Evolutionary conservation across 2,888 invertebrate species (phyloP), one percentile per base, ranked within the genome.

Genomic region (Biston stratarius): DNA sequence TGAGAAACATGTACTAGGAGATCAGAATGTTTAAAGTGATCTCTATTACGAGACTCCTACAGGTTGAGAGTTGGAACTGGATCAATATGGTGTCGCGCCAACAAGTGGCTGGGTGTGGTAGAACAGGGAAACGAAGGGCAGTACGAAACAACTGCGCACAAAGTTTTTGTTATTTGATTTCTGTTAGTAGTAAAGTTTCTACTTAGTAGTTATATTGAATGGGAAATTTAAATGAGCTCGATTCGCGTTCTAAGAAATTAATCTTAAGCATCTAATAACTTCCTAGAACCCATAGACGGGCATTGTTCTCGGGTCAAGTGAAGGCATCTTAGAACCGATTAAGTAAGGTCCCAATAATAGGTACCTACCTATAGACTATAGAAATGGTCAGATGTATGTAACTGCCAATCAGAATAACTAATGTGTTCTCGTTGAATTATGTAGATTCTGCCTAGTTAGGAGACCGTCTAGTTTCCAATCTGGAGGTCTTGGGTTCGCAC

Each of bases 271-370:
- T n/a, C 52, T 67, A 65, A 61, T 49, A 65, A 58, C 49, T 71
- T 69, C 69, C 36, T 61, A 51, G 61, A 58, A 65, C 40, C 14
- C 10, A 45, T 12, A 47, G 44, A 40, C 36, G 36, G n/a, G 62
- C 36, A 64, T 56, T 58, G 55, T 65, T 57, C 55, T 36, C 58
- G 51, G 65, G 52, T 70, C 65, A 70, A 59, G 47, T 64, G 61
- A 44, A 33, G 24, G 33, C 8, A 24, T 14, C 15, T n/a, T 51
- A 15, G 15, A 40, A 53, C 10, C 48, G 24, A 48, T 24, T 24
- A 24, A 24, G 24, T 3, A 24, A 5, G 9, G 3, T 0, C 24
- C 24, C 24, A 15, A 24, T 34, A 49, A 24, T 24, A 24, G 24
- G 24, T 3, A 24, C 24, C 3, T 33, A 49, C 11, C 33, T n/a